A percentile compares a stretch with the other conserved stretches of the same genome.
phyloP scores from a whole-genome alignment of 2,113 vertebrate species.

The Sprattus sprattus region DNA sequence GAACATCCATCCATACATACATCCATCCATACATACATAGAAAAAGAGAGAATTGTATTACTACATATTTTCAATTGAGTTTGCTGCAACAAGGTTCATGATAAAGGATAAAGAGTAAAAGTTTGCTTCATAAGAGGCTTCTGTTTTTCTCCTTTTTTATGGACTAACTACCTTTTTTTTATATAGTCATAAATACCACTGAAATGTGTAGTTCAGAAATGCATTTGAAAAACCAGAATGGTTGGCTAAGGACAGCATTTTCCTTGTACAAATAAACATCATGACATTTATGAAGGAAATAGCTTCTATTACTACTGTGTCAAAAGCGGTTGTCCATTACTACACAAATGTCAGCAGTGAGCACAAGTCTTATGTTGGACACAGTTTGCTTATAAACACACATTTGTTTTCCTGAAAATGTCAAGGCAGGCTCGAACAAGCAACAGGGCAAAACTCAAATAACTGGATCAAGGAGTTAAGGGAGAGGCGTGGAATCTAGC shows the following conservation, averaged over 20 bases:
- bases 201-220: too few relatives aligned
- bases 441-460: not conserved
- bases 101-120: not conserved
- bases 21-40: not conserved
- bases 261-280: not conserved
- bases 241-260: not conserved
- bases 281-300: not conserved
- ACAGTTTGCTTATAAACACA: too few relatives aligned
- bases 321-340: too few relatives aligned
- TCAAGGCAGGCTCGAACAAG: not conserved
- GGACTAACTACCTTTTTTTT: too few relatives aligned
- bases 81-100: not conserved
- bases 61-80: not conserved
- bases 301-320: not conserved
- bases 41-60: constrained; percentile 10
- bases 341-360: too few relatives aligned
- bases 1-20: not conserved
- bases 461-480: not conserved
- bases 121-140: too few relatives aligned
- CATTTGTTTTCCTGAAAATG: not conserved
- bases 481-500: not conserved
- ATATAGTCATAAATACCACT: too few relatives aligned
- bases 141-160: too few relatives aligned
- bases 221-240: too few relatives aligned
- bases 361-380: too few relatives aligned